These are phyloP conservation scores for Caenorhabditis plicata DNA, from an alignment of 2,888 invertebrate species.

Conservation along the genomic window DNA sequence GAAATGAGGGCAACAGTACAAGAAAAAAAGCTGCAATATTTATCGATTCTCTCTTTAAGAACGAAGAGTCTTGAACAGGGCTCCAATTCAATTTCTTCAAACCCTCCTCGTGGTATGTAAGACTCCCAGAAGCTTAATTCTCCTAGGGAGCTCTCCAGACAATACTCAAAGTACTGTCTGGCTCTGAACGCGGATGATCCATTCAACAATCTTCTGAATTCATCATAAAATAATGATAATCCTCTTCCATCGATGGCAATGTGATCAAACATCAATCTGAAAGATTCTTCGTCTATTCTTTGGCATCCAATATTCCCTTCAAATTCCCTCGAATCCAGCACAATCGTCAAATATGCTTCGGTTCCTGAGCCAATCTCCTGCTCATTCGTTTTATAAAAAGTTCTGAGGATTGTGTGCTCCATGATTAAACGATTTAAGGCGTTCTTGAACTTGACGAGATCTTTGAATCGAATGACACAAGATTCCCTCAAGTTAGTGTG, in stretches of 20 bases:
- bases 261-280: slow-evolving; percentile 36
- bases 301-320: slow-evolving; percentile 1
- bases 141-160: too few species aligned
- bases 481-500: slow-evolving; percentile 3
- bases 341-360: slow-evolving; percentile 12
- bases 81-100: too few species aligned
- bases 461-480: slow-evolving; percentile 2
- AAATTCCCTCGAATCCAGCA: neutral
- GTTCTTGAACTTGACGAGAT: neutral
- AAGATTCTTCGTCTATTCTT: neutral
- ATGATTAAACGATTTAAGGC: slow-evolving; percentile 10
- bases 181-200: too few species aligned
- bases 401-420: slow-evolving; percentile 12
- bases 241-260: slow-evolving; percentile 42
- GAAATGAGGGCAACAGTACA: too few species aligned
- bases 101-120: too few species aligned
- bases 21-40: too few species aligned
- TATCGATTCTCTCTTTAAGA: too few species aligned
- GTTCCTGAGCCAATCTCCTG: slow-evolving; percentile 20
- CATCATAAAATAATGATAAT: slow-evolving; percentile 27
- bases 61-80: too few species aligned
- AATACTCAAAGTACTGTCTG: too few species aligned
- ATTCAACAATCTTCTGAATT: slow-evolving; percentile 20
- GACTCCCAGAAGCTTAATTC: too few species aligned
- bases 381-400: slow-evolving; percentile 4